Conservation (phyloP, 1,140 invertebrate species). For the Aporrectodea caliginosa region DNA sequence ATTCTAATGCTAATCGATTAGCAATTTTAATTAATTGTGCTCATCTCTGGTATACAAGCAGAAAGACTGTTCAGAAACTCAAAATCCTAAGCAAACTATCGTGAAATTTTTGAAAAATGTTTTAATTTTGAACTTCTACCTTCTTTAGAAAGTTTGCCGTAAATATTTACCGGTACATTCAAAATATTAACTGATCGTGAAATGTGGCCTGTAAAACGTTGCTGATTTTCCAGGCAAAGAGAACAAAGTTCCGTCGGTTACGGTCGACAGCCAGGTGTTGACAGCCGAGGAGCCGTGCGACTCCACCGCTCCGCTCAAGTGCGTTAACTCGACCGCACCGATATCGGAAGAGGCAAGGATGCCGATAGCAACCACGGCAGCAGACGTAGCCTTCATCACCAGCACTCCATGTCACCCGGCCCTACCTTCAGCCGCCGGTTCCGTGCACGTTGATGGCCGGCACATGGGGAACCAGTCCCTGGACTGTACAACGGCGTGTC, state of each 20-base stretch:
- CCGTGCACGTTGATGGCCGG: neutral
- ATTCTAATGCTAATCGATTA: too few relatives aligned
- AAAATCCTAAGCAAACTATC: too few relatives aligned
- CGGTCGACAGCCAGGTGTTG: constrained; percentile 4
- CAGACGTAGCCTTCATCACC: constrained; percentile 8
- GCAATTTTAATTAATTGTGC: too few relatives aligned
- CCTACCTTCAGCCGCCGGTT: neutral
- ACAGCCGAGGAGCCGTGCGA: neutral
- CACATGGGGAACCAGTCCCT: neutral
- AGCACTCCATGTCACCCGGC: constrained; percentile 1
- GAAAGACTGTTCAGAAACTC: too few relatives aligned
- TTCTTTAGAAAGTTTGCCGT: too few relatives aligned
- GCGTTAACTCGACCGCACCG: neutral
- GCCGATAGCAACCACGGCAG: neutral
- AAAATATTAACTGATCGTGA: too few relatives aligned
- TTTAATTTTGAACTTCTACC: too few relatives aligned
- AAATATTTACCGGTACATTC: too few relatives aligned
- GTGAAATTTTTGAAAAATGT: too few relatives aligned
- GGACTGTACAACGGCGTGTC: neutral
- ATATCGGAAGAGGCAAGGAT: neutral
- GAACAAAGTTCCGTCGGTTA: constrained; percentile 6
- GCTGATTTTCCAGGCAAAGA: too few relatives aligned
- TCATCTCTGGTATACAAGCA: too few relatives aligned
- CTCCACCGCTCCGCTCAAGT: constrained; percentile 7
- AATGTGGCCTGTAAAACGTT: too few relatives aligned